These are phyloP conservation scores for Stichopus horrens DNA, from an alignment of 53 echinoderm and acorn worm genomes.

Conservation along the genomic window DNA sequence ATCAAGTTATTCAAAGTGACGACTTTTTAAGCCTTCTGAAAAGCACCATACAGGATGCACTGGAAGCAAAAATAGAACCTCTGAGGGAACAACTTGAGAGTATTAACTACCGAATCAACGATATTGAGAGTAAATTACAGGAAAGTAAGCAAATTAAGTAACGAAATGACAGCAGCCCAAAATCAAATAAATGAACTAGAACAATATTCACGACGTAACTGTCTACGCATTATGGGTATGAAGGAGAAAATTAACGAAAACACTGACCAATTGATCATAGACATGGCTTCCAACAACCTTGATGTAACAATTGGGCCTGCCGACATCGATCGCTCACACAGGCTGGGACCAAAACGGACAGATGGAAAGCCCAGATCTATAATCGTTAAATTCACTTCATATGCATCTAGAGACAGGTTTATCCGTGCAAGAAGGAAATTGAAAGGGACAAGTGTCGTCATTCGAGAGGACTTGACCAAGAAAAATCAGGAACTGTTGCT, in stretches of 20 bases:
- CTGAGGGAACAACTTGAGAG: neutral
- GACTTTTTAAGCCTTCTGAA: too few species aligned
- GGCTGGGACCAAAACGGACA: neutral
- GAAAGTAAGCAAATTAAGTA: neutral
- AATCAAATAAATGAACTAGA: neutral
- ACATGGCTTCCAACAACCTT: neutral
- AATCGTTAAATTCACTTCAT: neutral
- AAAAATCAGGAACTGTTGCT: too few species aligned
- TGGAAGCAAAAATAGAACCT: slow-evolving; percentile 1
- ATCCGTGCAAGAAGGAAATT: neutral
- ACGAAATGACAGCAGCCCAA: neutral
- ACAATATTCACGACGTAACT: neutral
- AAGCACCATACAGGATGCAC: neutral
- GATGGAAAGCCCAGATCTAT: neutral
- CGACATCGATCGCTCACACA: slow-evolving; percentile 4
- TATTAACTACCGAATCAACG: neutral
- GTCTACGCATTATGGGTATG: neutral
- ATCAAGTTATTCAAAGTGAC: neutral
- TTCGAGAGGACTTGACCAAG: too few species aligned
- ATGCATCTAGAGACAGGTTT: neutral
- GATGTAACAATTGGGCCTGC: neutral
- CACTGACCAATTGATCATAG: too few species aligned
- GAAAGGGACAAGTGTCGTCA: too few species aligned
- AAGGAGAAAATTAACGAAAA: slow-evolving; percentile 9
- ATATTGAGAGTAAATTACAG: neutral